Evolutionary conservation across 2,888 invertebrate genomes (phyloP).

Genomic region (Lasioglossum vierecki): DNA sequence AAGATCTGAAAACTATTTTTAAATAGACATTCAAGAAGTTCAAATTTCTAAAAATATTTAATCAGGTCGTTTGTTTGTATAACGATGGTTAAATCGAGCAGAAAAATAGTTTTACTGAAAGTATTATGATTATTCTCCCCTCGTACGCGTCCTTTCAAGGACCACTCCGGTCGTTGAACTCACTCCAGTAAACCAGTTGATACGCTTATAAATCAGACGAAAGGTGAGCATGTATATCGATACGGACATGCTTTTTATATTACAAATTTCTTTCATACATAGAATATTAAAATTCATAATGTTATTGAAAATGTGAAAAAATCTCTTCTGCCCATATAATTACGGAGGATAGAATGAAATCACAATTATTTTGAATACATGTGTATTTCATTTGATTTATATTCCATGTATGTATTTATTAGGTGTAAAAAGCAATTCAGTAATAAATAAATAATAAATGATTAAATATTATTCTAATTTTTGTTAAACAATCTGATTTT

Average conservation of each 20-base stretch:
- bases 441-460: neutral
- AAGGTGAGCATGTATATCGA: neutral
- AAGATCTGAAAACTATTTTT: neutral
- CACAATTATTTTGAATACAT: neutral
- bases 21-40: neutral
- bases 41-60: neutral
- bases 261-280: neutral
- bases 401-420: neutral
- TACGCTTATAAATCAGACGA: neutral
- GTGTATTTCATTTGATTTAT: neutral
- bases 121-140: neutral
- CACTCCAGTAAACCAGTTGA: slow-evolving; percentile 26
- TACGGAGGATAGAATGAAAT: neutral
- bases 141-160: slow-evolving; percentile 43
- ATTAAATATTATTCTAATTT: neutral
- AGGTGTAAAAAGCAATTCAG: too few relatives aligned
- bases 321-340: neutral
- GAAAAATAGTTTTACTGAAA: neutral
- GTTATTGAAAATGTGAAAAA: neutral
- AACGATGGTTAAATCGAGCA: neutral
- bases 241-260: neutral
- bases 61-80: neutral
- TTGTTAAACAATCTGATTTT: too few relatives aligned
- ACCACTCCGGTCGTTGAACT: slow-evolving; percentile 20
- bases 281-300: neutral